Percentiles rank a stretch among this genome's conserved stretches.
Evolutionary conservation across 2,888 invertebrate genomes (phyloP).

Genomic region (Coremacera marginata): DNA sequence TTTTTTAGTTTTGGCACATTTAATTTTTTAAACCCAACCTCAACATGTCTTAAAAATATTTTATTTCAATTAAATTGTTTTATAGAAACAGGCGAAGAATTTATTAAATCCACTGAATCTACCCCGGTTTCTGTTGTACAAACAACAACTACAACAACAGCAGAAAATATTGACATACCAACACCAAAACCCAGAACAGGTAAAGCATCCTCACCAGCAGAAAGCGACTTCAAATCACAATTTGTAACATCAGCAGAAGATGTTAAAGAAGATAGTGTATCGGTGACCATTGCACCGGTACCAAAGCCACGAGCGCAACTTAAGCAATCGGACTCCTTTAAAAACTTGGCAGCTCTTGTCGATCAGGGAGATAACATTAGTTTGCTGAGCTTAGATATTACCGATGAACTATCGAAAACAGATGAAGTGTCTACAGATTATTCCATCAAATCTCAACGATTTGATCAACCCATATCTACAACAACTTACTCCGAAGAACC

Average conservation of each 20-base stretch:
- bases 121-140: conserved; percentile 60
- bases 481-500: conserved; percentile 61
- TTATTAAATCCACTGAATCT: conserved; percentile 61
- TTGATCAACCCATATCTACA: conserved; percentile 46
- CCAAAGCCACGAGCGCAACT: conserved; percentile 66
- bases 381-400: conserved; percentile 62
- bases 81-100: conserved; percentile 69
- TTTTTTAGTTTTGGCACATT: background rate
- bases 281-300: conserved; percentile 54
- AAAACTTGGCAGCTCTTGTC: conserved; percentile 58
- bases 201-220: conserved; percentile 60
- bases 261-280: conserved; percentile 25
- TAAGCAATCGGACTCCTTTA: conserved; percentile 57
- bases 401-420: conserved; percentile 62
- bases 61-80: conserved; percentile 54
- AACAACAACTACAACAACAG: conserved; percentile 47
- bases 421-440: conserved; percentile 63
- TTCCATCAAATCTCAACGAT: conserved; percentile 45
- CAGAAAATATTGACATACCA: conserved; percentile 58
- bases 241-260: conserved; percentile 12
- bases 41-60: background rate
- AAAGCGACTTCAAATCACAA: conserved; percentile 14
- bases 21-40: background rate
- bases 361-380: conserved; percentile 63
- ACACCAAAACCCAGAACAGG: conserved; percentile 71